Base-by-base conservation (phyloP, 2,797 vertebrate genomes). In the Microchirus variegatus region DNA sequence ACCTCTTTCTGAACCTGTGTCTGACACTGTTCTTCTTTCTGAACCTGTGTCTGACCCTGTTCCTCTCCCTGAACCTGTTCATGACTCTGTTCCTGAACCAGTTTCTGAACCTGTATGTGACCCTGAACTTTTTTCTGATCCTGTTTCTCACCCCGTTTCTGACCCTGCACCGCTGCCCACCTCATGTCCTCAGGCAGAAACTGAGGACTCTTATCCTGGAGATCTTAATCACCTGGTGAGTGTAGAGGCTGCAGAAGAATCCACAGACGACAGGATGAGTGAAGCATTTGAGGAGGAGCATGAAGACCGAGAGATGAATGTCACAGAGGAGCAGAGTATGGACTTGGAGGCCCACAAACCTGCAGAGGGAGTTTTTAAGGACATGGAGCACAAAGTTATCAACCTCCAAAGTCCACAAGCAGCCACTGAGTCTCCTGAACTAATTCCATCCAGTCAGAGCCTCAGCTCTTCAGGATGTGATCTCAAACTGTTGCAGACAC, bases 361-460 rank as follows among this genome's bases (percentile, higher is more conserved):
- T 42, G 11, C 40, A 53, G 10, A 41, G 16, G 19, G 45, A 12
- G 13, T 44, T 15, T 44, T 12, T 19, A 3, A 0, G 0, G 37
- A 22, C 16, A 8, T 79, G 68, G 45, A 56, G 44, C 53, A 53
- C 49, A 44, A 58, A 31, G 31, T 31, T 5, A 7, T 31, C 31
- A 8, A 31, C 19, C 3, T 42, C 18, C 48, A 44, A 3, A 55
- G n/a, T 26, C 46, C 19, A 13, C 48, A 17, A 5, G 11, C 63
- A 31, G 18, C 42, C 5, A 0, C 26, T n/a, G 53, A 57, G 36
- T 12, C 46, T 40, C 36, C 49, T 53, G 43, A 64, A 1, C 35
- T 0, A 14, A 38, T 57, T 0, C 0, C 26, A 5, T 38, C 19
- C 15, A 22, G 22, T 35, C 53, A 26, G 38, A 69, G 36, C 15